Evolutionary conservation across 2,888 invertebrate genomes (phyloP).

Genomic region (Prosapia bicincta): DNA sequence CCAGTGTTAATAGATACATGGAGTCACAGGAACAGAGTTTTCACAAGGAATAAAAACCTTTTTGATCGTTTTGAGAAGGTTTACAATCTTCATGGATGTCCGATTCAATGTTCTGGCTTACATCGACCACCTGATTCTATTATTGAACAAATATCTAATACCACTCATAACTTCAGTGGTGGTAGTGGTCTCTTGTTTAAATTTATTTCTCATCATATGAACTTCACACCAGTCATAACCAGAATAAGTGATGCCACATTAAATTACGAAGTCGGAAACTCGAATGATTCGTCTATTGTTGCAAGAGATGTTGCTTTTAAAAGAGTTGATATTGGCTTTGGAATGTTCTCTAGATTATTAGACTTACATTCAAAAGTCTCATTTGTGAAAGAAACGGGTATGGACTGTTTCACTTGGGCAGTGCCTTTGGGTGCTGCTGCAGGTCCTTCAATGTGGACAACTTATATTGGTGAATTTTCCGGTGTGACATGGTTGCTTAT

Average conservation of each 20-base stretch:
- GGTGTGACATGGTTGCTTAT: constrained; percentile 38
- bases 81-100: constrained; percentile 37
- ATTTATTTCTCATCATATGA: constrained; percentile 32
- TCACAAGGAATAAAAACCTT: constrained; percentile 28
- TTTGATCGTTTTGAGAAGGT: constrained; percentile 33
- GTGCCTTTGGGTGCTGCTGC: constrained; percentile 39
- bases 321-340: constrained; percentile 38
- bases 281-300: constrained; percentile 24
- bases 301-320: constrained; percentile 18
- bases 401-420: constrained; percentile 42
- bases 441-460: constrained; percentile 39
- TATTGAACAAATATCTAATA: constrained; percentile 24
- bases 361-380: constrained; percentile 36
- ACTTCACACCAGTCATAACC: constrained; percentile 34
- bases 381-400: constrained; percentile 38
- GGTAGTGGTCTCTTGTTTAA: constrained; percentile 25
- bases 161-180: constrained; percentile 21
- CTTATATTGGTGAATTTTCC: constrained; percentile 39
- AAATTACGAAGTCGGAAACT: constrained; percentile 20
- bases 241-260: constrained; percentile 22
- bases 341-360: constrained; percentile 38
- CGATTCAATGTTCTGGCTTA: constrained; percentile 32
- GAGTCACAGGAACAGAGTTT: constrained; percentile 16
- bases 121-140: constrained; percentile 36
- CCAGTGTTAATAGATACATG: constrained; percentile 37